Evolutionary conservation across 2,888 invertebrate genomes (phyloP).

Genomic region (Nematopogon swammerdamellus): DNA sequence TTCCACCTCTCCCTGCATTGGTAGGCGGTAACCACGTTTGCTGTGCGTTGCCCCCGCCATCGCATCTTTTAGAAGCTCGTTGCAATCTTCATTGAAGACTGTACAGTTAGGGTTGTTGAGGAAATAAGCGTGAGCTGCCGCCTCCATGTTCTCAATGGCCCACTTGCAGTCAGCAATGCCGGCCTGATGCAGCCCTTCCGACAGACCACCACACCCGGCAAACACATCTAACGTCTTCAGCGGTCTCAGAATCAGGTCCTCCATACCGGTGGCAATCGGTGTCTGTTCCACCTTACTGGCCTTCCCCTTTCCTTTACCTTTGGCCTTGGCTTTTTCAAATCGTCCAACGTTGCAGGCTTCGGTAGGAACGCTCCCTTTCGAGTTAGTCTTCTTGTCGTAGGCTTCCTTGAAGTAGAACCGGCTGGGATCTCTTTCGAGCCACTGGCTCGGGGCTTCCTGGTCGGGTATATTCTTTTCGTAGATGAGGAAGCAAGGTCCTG

Average conservation of each 20-base stretch:
- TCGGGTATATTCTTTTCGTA: conserved; percentile 61
- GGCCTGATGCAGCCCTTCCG: conserved; percentile 68
- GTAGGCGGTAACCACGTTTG: conserved; percentile 55
- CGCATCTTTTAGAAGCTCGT: conserved; percentile 63
- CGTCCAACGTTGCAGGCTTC: conserved; percentile 57
- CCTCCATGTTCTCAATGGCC: conserved; percentile 78
- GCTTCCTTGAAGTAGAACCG: conserved; percentile 73
- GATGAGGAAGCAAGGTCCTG: conserved; percentile 66
- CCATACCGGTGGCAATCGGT: conserved; percentile 16
- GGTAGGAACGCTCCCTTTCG: conserved; percentile 60
- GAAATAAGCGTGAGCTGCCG: conserved; percentile 76
- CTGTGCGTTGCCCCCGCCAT: conserved; percentile 59
- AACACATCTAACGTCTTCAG: conserved; percentile 76
- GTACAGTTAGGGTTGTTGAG: conserved; percentile 69
- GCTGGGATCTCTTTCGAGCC: conserved; percentile 61
- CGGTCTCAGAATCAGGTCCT: conserved; percentile 37
- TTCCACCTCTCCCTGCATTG: conserved; percentile 77
- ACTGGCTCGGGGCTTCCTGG: conserved; percentile 48
- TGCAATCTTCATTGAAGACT: conserved; percentile 83
- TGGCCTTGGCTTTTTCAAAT: conserved; percentile 60
- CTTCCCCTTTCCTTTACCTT: conserved; percentile 67
- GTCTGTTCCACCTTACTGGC: conserved; percentile 29
- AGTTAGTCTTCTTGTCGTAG: conserved; percentile 55
- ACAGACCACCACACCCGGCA: conserved; percentile 83
- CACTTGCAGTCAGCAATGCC: conserved; percentile 69